Evolutionary conservation across 2,113 vertebrate species (phyloP).

Genomic region (Paraplagusia blochii): DNA sequence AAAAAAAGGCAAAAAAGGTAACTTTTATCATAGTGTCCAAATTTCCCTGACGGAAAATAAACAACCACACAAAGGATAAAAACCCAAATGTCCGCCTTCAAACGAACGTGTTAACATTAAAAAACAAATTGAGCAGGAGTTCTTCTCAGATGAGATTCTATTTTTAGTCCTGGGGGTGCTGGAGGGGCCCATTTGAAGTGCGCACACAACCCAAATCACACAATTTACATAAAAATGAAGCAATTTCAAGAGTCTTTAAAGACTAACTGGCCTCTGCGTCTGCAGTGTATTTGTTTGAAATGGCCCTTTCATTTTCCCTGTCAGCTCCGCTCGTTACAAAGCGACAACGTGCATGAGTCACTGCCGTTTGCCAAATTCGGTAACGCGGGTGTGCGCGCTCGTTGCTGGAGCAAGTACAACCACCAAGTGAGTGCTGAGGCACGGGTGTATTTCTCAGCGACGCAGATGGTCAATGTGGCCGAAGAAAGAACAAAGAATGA

Average conservation of each 20-base stretch:
- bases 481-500: background rate
- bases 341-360: slow-evolving; percentile 69
- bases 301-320: slow-evolving; percentile 29
- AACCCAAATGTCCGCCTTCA: background rate
- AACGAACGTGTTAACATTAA: background rate
- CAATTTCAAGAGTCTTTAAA: slow-evolving; percentile 2
- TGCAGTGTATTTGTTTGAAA: slow-evolving; percentile 11
- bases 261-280: slow-evolving; percentile 18
- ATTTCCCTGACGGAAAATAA: background rate
- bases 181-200: slow-evolving; percentile 4
- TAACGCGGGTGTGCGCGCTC: slow-evolving; percentile 31
- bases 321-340: slow-evolving; percentile 55
- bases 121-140: background rate
- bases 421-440: slow-evolving; percentile 44
- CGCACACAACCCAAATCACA: background rate
- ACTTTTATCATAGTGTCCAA: background rate
- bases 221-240: slow-evolving; percentile 23
- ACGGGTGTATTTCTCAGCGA: slow-evolving; percentile 40
- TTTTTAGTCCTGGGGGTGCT: background rate
- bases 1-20: background rate
- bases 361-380: slow-evolving; percentile 54
- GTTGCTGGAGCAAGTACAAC: slow-evolving; percentile 39
- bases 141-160: background rate
- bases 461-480: slow-evolving; percentile 43
- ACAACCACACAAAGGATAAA: background rate